These are phyloP conservation scores for Sternotherus odoratus DNA, from an alignment of 2,797 vertebrate species.

Conservation along the genomic window DNA sequence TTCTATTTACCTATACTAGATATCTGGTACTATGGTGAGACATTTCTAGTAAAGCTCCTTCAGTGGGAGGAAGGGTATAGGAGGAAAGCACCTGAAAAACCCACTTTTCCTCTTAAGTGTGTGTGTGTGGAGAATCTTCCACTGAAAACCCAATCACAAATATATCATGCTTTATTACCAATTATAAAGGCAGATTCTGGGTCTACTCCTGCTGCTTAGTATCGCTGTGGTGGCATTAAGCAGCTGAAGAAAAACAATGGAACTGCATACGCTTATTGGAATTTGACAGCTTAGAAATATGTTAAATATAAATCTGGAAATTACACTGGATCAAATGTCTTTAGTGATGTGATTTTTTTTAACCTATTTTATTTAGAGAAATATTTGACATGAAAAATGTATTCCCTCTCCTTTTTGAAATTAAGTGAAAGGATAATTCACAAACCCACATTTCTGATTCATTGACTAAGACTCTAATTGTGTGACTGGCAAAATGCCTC, in stretches of 20 bases:
- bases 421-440: not conserved
- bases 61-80: not conserved
- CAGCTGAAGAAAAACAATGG: not conserved
- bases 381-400: not conserved
- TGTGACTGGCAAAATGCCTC: not conserved
- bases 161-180: not conserved
- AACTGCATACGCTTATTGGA: not conserved
- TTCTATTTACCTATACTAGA: not conserved
- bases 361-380: not conserved
- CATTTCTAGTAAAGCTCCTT: not conserved
- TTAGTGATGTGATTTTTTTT: not conserved
- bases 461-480: not conserved
- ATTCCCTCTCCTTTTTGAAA: not conserved
- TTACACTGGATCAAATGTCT: not conserved
- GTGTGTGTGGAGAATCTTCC: not conserved
- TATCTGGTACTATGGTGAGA: not conserved
- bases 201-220: not conserved
- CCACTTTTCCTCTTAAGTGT: not conserved
- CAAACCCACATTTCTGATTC: not conserved
- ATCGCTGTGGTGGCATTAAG: not conserved
- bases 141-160: not conserved
- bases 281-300: not conserved
- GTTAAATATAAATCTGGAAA: not conserved
- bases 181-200: not conserved
- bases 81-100: not conserved